Conservation (phyloP, 2,797 vertebrate species). For the Halcyon badia region DNA sequence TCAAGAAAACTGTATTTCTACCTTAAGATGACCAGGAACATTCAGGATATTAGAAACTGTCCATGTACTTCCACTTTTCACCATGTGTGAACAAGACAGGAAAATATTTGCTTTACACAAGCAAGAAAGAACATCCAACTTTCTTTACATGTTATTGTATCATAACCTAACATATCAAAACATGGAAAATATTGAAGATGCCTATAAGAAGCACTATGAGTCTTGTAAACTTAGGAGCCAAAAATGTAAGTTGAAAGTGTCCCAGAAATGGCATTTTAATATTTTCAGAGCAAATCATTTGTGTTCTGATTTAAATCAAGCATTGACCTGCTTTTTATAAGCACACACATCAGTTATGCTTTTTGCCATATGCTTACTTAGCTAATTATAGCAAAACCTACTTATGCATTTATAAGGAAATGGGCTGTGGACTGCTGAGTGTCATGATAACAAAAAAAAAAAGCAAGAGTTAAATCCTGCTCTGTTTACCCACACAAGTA, state of each 20-base stretch:
- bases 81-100: not conserved
- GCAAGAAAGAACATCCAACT: not conserved
- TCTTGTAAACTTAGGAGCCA: not conserved
- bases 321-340: constrained; percentile 22
- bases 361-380: constrained; percentile 20
- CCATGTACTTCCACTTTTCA: not conserved
- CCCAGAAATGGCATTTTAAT: not conserved
- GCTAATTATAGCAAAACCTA: constrained; percentile 6
- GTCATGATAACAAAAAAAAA: not conserved
- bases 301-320: not conserved
- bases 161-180: not conserved
- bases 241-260: not conserved
- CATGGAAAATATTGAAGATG: not conserved
- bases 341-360: not conserved
- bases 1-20: not conserved
- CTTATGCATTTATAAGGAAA: not conserved
- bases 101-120: not conserved
- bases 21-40: not conserved
- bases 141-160: not conserved
- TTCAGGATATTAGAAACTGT: not conserved
- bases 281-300: not conserved
- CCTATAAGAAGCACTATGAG: not conserved
- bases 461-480: not conserved
- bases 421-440: not conserved
- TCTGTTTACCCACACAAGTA: not conserved